Evolutionary conservation across 2,113 vertebrate genomes (phyloP), one percentile per base, ranked within the genome.

Genomic region (Trematocara nigrifrons): DNA sequence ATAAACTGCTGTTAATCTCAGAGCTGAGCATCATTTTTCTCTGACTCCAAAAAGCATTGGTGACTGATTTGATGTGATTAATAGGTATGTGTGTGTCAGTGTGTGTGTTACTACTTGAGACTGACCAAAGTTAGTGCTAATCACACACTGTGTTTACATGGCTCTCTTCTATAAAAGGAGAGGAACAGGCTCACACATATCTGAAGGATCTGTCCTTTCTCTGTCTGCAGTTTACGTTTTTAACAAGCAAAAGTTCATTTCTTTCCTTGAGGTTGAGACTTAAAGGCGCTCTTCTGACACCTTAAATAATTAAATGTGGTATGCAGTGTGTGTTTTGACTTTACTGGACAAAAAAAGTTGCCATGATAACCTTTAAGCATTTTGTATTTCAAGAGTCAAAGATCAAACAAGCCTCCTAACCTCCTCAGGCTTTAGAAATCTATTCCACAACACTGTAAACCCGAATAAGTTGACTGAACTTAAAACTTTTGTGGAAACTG

Each of bases 161-260:
- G 57, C 8, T 3, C 16, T 84, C 56, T 85, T 90, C 95, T 95
- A 95, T 95, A 95, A 92, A 96, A 95, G 95, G 95, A 93, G 84
- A 95, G 92, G 91, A 95, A 92, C 53, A 86, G 79, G 76, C 59
- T 83, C 26, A 1, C 35, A 26, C 80, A 51, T 71, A 78, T 89
- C 82, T 84, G 69, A 6, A 40, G 71, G 77, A 80, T 85, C 89
- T 80, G 90, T 54, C 35, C 59, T 85, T 66, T 85, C 77, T 85
- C 52, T 74, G 51, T 52, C 76, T 33, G 22, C 2, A 11, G 86
- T 93, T 91, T 90, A 83, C 69, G 6, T 52, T 56, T 49, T 49
- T 76, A 76, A 47, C 10, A 49, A 49, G 45, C 26, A 49, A 18
- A 49, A 49, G 42, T 76, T 76, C 3, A 49, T 49, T 47, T 29